Base-by-base conservation (phyloP, 2,113 vertebrate genomes). In the Tiliqua scincoides region DNA sequence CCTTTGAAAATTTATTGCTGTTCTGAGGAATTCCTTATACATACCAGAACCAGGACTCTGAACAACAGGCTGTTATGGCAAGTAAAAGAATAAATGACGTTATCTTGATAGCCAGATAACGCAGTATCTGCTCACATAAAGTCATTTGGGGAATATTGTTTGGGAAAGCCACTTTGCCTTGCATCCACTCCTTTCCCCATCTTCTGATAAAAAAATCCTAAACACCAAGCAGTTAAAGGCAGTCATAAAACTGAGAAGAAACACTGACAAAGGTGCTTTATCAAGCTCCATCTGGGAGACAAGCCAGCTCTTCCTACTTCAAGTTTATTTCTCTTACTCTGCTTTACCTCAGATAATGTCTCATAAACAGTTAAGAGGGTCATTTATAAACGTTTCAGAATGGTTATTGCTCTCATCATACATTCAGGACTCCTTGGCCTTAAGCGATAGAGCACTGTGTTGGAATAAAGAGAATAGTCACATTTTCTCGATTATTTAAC, bases 71-170 rank as follows among this genome's bases (percentile, higher is more conserved):
- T 76, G 91, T 79, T 91, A 94, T 83, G 89, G 91, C 86, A 94
- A 95, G 91, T 89, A 94, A 94, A 92, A 96, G 95, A 95, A 93
- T 87, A 91, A 90, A 95, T 92, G 95, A 95, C 95, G 97, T 98
- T 98, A 99, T 99, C 98, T 98, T 92, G 96, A 97, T 98, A 96
- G 96, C 95, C 96, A 98, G 98, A 98, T 97, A 98, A 98, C 97
- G 95, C 48, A 48, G 93, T 95, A 95, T 98, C 97, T 97, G 97
- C 96, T 95, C 96, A 95, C 91, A 91, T 95, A 95, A 97, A 97
- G 95, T 94, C 91, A 93, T 93, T 95, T 92, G 93, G 93, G 88
- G 91, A 95, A 95, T 96, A 96, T 97, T 95, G 97, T 97, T 97
- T 95, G 93, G 95, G 93, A 96, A 95, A 96, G 96, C 95, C 96